Evolutionary conservation across 2,113 vertebrate species (phyloP), one percentile per base, ranked within the genome.

Genomic region (Argyrosomus japonicus): DNA sequence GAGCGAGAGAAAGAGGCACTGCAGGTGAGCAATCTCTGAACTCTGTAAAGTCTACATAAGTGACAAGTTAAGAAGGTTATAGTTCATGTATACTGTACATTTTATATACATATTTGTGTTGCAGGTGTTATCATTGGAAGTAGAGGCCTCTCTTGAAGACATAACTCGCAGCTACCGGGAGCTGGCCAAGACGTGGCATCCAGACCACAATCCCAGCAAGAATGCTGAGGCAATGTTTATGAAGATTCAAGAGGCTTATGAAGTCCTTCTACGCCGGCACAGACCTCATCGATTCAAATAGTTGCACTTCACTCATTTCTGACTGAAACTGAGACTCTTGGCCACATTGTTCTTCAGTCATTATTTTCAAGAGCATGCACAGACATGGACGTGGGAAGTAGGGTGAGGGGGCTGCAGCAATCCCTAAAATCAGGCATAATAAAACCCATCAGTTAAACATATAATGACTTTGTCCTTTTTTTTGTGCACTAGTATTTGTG

Each of bases 151-250:
- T 13, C 3, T 90, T 29, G 96, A 97, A 83, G 97, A 97, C 23
- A 96, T 98, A 86, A 95, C 93, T 23, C 91, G 43, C 40, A 95
- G 93, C 83, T 97, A 97, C 75, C 88, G 92, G 68, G 96, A 97
- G 53, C 89, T 96, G 71, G 96, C 95, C 76, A 98, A 97, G 87
- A 74, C 90, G 19, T 98, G 97, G 97, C 97, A 98, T 75, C 97
- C 97, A 6, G 97, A 99, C 90, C 96, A 96, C 86, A 98, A 97
- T 91, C 91, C 72, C 45, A 93, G 95, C 29, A 92, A 86, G 67
- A 95, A 98, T 25, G 96, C 97, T 19, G 94, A 97, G 87, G 82
- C 78, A 56, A 96, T 87, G 82, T 99, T 98, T 82, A 81, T 98
- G 75, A 95, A 96, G 91, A 95, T 99, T 77, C 95, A 97, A 43